phyloP scores from a whole-genome alignment of 2,888 invertebrate species.

The Calliphora vomitoria region DNA sequence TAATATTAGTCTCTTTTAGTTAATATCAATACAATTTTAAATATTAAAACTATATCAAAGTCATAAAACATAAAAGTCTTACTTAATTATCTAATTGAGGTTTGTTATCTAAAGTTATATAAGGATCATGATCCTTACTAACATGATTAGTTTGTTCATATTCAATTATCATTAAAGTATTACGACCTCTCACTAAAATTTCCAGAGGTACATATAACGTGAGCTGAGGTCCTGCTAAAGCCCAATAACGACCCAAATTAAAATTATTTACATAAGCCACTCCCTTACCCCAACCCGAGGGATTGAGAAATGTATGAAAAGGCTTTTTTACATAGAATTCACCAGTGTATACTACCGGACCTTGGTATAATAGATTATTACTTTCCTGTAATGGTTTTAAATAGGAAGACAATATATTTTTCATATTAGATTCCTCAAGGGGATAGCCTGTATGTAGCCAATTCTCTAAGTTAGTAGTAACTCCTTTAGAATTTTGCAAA shows the following conservation, averaged over 20 bases:
- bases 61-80: no score
- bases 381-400: slow-evolving; percentile 5
- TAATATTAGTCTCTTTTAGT: background rate
- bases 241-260: slow-evolving; percentile 94
- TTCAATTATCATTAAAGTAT: slow-evolving; percentile 87
- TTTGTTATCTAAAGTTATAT: slow-evolving; percentile 81
- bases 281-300: slow-evolving; percentile 94
- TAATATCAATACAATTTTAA: slow-evolving; percentile 9
- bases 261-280: slow-evolving; percentile 93
- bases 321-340: slow-evolving; percentile 83
- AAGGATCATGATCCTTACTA: slow-evolving; percentile 74
- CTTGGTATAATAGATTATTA: slow-evolving; percentile 76
- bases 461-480: slow-evolving; percentile 82
- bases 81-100: slow-evolving; percentile 81
- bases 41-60: slow-evolving; percentile 10
- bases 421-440: slow-evolving; percentile 81
- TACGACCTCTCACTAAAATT: slow-evolving; percentile 86
- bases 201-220: slow-evolving; percentile 93
- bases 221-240: slow-evolving; percentile 91
- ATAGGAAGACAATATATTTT: slow-evolving; percentile 70
- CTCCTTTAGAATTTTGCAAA: slow-evolving; percentile 83
- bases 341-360: slow-evolving; percentile 86
- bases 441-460: slow-evolving; percentile 88
- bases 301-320: slow-evolving; percentile 91
- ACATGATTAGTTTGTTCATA: slow-evolving; percentile 84